Percentiles rank a stretch among this genome's conserved stretches.
Evolutionary conservation across 1,140 invertebrate genomes (phyloP).

Genomic region (Palaemon carinicauda): DNA sequence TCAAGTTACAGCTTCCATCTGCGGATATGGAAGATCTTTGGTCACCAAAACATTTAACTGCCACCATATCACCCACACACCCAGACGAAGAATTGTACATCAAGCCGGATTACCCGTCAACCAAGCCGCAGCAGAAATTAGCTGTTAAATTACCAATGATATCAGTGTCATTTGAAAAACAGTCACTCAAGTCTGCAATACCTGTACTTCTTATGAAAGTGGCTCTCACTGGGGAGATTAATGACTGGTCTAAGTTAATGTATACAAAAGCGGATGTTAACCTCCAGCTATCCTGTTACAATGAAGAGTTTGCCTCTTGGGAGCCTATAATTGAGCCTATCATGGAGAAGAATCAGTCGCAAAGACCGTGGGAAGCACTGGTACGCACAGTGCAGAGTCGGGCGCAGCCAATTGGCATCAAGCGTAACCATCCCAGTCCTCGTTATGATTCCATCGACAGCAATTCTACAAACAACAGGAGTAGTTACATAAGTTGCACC

Average conservation of each 20-base stretch:
- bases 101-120: constrained; percentile 37
- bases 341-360: constrained; percentile 73
- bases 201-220: constrained; percentile 68
- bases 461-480: constrained; percentile 18
- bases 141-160: constrained; percentile 65
- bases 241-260: constrained; percentile 75
- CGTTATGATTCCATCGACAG: constrained; percentile 51
- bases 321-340: constrained; percentile 82
- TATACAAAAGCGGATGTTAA: constrained; percentile 69
- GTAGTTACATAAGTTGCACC: constrained; percentile 18
- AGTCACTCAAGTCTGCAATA: constrained; percentile 66
- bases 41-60: constrained; percentile 74
- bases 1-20: constrained; percentile 31
- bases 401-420: constrained; percentile 51
- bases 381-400: constrained; percentile 62
- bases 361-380: constrained; percentile 78
- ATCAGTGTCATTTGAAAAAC: constrained; percentile 71
- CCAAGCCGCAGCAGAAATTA: constrained; percentile 40
- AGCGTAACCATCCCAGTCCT: constrained; percentile 15
- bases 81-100: constrained; percentile 62
- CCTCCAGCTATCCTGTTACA: constrained; percentile 78
- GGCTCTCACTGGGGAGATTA: constrained; percentile 70
- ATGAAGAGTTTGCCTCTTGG: constrained; percentile 77
- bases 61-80: constrained; percentile 64
- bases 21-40: constrained; percentile 73